Conservation (phyloP, 1,140 invertebrate genomes). For the Rhysida immarginata region DNA sequence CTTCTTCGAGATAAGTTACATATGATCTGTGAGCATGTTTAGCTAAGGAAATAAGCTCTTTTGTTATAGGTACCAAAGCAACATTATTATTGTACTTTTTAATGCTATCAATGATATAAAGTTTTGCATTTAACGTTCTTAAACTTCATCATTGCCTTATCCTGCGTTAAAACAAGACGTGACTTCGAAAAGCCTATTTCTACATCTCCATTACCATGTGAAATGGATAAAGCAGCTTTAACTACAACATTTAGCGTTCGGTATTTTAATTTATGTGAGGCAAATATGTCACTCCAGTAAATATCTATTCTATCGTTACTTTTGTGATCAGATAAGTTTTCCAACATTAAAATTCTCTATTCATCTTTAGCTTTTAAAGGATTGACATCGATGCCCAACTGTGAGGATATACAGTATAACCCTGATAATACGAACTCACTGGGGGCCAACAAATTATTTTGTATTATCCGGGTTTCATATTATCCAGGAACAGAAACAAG, state of each 20-base stretch:
- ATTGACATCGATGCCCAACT: neutral
- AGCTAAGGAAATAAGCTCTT: too few relatives aligned
- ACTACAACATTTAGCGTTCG: conserved; percentile 9
- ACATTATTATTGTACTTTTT: neutral
- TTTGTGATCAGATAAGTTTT: conserved; percentile 10
- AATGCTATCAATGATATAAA: neutral
- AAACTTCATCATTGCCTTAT: conserved; percentile 1
- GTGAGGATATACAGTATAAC: too few relatives aligned
- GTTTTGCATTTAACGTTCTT: neutral
- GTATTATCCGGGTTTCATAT: too few relatives aligned
- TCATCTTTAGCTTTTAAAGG: conserved; percentile 11
- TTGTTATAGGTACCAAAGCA: neutral
- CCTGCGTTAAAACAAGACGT: conserved; percentile 12
- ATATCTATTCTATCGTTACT: conserved; percentile 13
- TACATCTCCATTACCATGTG: conserved; percentile 18
- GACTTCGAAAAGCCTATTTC: conserved; percentile 16
- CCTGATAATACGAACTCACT: too few relatives aligned
- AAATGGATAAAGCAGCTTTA: conserved; percentile 11
- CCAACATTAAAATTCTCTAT: conserved; percentile 13
- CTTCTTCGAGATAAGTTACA: too few relatives aligned
- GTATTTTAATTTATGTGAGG: conserved; percentile 8
- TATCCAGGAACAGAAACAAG: too few relatives aligned
- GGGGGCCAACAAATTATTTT: too few relatives aligned
- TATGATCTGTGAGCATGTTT: too few relatives aligned
- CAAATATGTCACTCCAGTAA: conserved; percentile 15